Evolutionary conservation across 2,888 invertebrate genomes (phyloP).

Genomic region (Operophtera brumata): DNA sequence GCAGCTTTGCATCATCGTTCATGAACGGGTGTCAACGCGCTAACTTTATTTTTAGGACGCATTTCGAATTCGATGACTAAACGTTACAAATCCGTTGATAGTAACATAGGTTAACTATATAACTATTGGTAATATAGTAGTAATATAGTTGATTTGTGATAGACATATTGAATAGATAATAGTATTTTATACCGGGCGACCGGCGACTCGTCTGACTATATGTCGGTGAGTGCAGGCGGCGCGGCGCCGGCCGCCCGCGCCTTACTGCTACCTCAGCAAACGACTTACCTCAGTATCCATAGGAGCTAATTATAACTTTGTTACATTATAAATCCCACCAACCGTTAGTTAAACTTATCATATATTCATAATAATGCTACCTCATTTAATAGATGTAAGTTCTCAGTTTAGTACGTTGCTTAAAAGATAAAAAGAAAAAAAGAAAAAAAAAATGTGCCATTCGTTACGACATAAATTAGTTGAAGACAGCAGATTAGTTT

Average conservation of each 20-base stretch:
- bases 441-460: constrained; percentile 38
- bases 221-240: constrained; percentile 1
- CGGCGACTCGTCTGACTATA: neutral
- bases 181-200: constrained; percentile 22
- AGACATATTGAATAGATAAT: constrained; percentile 9
- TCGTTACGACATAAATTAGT: constrained; percentile 25
- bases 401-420: constrained; percentile 45
- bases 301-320: constrained; percentile 66
- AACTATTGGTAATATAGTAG: too few relatives aligned
- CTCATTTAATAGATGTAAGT: constrained; percentile 56
- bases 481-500: constrained; percentile 12
- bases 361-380: constrained; percentile 73
- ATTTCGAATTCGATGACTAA: constrained; percentile 17
- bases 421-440: constrained; percentile 30
- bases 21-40: constrained; percentile 11
- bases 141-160: too few relatives aligned
- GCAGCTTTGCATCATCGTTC: neutral
- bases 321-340: constrained; percentile 76
- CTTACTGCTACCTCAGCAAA: constrained; percentile 67
- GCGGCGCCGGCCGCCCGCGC: constrained; percentile 21
- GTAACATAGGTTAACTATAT: constrained; percentile 2
- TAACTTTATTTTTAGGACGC: constrained; percentile 1
- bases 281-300: constrained; percentile 75
- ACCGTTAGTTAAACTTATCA: constrained; percentile 69
- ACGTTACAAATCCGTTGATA: constrained; percentile 28